A percentile compares a stretch with the other conserved stretches of the same genome.
Conservation (phyloP, 1,140 invertebrate genomes). For the Phymorhynchus buccinoides region DNA sequence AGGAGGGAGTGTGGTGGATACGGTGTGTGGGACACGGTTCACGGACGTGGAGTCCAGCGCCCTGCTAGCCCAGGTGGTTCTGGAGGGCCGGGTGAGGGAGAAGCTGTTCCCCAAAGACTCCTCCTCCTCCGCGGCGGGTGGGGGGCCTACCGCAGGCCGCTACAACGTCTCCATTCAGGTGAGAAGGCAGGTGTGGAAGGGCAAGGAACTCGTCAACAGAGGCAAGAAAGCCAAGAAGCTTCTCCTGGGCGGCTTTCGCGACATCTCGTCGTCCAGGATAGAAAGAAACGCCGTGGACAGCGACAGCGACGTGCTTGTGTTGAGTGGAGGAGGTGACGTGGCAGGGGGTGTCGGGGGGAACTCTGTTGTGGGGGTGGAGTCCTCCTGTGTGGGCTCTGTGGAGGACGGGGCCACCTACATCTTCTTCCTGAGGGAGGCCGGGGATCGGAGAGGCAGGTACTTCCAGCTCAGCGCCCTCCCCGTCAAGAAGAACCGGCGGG, state of each 20-base stretch:
- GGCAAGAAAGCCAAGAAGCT: constrained; percentile 19
- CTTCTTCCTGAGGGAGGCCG: constrained; percentile 30
- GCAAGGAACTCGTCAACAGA: constrained; percentile 25
- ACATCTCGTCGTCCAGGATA: too few relatives aligned
- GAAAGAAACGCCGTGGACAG: background rate
- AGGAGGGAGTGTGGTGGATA: background rate
- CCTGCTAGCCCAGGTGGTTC: constrained; percentile 39
- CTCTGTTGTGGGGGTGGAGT: background rate
- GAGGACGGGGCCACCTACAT: constrained; percentile 33
- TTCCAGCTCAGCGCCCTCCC: constrained; percentile 30
- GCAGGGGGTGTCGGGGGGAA: background rate
- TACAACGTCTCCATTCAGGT: constrained; percentile 41
- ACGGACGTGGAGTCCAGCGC: constrained; percentile 38
- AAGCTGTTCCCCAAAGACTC: background rate
- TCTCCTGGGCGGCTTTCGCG: constrained; percentile 8
- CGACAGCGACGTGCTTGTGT: too few relatives aligned
- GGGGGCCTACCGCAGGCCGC: background rate
- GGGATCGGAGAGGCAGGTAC: constrained; percentile 26
- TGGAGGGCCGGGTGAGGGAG: constrained; percentile 38
- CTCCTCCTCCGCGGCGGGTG: background rate
- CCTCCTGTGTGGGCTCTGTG: background rate
- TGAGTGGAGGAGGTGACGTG: background rate
- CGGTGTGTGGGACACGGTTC: constrained; percentile 31
- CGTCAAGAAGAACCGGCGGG: constrained; percentile 32
- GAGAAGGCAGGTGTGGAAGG: constrained; percentile 39